These are phyloP conservation scores for Myxocyprinus asiaticus DNA, from an alignment of 2,113 vertebrate genomes.

Conservation along the genomic window DNA sequence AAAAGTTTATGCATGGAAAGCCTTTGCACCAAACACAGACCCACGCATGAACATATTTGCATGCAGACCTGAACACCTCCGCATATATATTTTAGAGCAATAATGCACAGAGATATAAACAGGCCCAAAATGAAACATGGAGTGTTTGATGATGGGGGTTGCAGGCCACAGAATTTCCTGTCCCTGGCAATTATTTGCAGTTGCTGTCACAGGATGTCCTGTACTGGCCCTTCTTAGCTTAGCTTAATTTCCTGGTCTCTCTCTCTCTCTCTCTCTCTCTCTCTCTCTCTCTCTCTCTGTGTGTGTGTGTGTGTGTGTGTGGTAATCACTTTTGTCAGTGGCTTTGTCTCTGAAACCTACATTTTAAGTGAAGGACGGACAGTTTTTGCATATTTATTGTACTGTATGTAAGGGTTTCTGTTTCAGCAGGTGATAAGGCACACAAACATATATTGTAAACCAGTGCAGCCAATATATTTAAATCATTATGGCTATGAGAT, in stretches of 20 bases:
- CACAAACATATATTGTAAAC: not conserved
- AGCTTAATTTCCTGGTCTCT: conserved; percentile 13
- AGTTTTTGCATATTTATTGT: not conserved
- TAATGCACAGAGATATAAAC: not conserved
- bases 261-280: too few species aligned
- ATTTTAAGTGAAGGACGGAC: not conserved
- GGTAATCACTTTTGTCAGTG: not conserved
- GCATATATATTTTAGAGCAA: not conserved
- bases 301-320: not conserved
- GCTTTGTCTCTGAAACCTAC: too few species aligned
- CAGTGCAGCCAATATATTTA: not conserved
- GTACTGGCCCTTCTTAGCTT: not conserved
- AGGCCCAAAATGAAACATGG: not conserved
- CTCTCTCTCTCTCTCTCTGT: not conserved
- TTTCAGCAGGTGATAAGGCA: not conserved
- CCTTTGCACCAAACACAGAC: not conserved
- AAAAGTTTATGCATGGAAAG: not conserved
- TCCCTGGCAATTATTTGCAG: not conserved
- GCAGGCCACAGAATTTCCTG: conserved; percentile 49
- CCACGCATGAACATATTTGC: not conserved
- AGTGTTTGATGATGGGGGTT: not conserved
- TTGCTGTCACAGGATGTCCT: conserved; percentile 42
- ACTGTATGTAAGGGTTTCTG: not conserved
- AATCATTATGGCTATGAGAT: not conserved
- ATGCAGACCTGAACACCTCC: conserved; percentile 13